Base-by-base conservation (phyloP, 2,113 vertebrate genomes). In the Nanorana parkeri region DNA sequence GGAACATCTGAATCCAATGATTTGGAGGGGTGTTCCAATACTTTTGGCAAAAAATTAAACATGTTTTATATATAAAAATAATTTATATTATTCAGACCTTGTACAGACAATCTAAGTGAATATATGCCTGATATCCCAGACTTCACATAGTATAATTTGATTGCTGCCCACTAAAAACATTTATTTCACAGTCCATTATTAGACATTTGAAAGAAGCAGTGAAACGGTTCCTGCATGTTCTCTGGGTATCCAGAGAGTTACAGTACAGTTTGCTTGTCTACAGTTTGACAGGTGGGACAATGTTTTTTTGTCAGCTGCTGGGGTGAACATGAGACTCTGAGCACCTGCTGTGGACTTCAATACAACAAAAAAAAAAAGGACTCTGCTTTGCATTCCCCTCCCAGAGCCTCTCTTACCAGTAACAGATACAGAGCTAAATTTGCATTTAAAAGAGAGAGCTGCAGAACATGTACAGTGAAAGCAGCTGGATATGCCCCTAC, bases 301-400 rank as follows among this genome's bases (percentile, higher is more conserved):
- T 65, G 76, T 66, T 17, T 79, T n/a, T 41, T 56, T 64, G 68
- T 64, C 79, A 81, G 79, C 79, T 74, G 80, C 55, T 32, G 5
- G 20, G 23, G 68, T 66, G 63, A 81, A 74, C 61, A 81, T 66
- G 61, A 69, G 60, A 74, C 69, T 68, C 19, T 10, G 36, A 66
- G 24, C 80, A 81, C 80, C 80, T 81, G 80, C 61, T 66, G 60
- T 17, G 60, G 26, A 74, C 60, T 65, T 81, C 60, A 65, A 55
- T 24, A 65, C 19, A 28, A 36, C 5, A 36, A 64, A 81, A 36
- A 36, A 36, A 64, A 81, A 81, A 69, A 64, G 19, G 19, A 36
- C 72, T 36, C 36, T 36, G 71, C 71, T 56, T 52, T 56, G 54
- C 52, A 32, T 26, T 29, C n/a, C 47, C 52, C n/a, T 79, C 20